A percentile compares a stretch with the other conserved stretches of the same genome.
These are phyloP conservation scores for Crocidura indochinensis DNA, from an alignment of 2,797 vertebrate genomes.

Conservation along the genomic window DNA sequence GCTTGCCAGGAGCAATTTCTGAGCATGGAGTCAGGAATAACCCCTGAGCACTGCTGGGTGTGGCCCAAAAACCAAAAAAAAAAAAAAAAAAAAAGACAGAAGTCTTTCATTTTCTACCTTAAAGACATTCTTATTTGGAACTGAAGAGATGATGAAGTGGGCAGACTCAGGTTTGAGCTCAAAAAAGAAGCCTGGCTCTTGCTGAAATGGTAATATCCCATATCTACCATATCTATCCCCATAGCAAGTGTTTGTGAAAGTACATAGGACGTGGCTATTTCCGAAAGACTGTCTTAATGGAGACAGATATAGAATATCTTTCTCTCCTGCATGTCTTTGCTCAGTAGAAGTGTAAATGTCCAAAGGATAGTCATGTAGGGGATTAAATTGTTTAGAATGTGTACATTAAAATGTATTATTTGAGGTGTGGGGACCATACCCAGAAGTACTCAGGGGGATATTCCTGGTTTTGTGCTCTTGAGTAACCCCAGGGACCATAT, in stretches of 20 bases:
- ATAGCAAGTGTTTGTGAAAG: neutral
- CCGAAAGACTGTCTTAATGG: neutral
- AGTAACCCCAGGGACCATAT: too few species aligned
- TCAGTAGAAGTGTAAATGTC: neutral
- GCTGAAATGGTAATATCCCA: neutral
- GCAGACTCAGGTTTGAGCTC: too few species aligned
- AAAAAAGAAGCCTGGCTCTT: neutral
- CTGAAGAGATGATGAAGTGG: too few species aligned
- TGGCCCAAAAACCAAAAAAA: too few species aligned
- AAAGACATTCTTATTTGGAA: neutral
- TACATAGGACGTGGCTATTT: too few species aligned
- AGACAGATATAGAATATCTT: neutral
- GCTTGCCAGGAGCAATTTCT: too few species aligned
- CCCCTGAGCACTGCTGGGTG: too few species aligned
- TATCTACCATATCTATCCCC: neutral
- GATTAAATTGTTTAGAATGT: neutral
- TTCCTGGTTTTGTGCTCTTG: too few species aligned
- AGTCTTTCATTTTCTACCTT: neutral
- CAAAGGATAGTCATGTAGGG: conserved; percentile 6
- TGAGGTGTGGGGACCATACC: too few species aligned
- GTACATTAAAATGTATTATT: neutral
- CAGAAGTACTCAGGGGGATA: too few species aligned
- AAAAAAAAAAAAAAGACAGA: too few species aligned
- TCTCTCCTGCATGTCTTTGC: neutral
- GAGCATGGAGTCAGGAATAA: too few species aligned